A percentile compares a stretch with the other conserved stretches of the same genome.
phyloP scores from a whole-genome alignment of 1,140 invertebrate genomes.

The Anagrus nilaparvatae region DNA sequence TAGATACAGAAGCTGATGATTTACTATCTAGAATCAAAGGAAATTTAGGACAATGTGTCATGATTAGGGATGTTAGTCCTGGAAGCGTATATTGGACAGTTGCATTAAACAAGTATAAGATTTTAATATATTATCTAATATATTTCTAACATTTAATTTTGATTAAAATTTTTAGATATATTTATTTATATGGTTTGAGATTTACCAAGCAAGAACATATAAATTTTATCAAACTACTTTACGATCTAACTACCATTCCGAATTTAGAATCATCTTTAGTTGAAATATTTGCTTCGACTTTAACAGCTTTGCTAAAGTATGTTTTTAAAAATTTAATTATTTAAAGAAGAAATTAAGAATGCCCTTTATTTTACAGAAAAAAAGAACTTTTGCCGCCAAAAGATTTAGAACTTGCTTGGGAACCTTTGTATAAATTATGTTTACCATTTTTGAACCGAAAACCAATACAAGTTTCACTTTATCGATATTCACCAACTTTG shows the following conservation, averaged over 20 bases:
- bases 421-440: conserved; percentile 67
- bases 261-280: conserved; percentile 65
- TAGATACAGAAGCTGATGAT: conserved; percentile 52
- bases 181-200: conserved; percentile 72
- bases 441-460: conserved; percentile 41
- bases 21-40: conserved; percentile 56
- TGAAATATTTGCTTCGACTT: conserved; percentile 53
- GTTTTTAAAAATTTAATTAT: conserved; percentile 12
- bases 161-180: conserved; percentile 50
- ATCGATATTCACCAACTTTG: conserved; percentile 46
- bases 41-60: conserved; percentile 54
- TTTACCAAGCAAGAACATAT: conserved; percentile 89
- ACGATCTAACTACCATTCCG: conserved; percentile 65
- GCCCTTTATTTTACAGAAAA: conserved; percentile 52
- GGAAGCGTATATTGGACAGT: conserved; percentile 52
- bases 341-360: conserved; percentile 1
- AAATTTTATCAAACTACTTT: conserved; percentile 72
- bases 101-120: conserved; percentile 49
- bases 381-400: conserved; percentile 62
- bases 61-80: conserved; percentile 57
- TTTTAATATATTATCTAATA: conserved; percentile 1
- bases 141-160: conserved; percentile 1
- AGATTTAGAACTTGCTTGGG: conserved; percentile 77
- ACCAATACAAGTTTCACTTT: conserved; percentile 48
- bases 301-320: conserved; percentile 48